A percentile compares a stretch with the other conserved stretches of the same genome.
Conservation (phyloP, 2,113 vertebrate species). For the Etheostoma cragini region DNA sequence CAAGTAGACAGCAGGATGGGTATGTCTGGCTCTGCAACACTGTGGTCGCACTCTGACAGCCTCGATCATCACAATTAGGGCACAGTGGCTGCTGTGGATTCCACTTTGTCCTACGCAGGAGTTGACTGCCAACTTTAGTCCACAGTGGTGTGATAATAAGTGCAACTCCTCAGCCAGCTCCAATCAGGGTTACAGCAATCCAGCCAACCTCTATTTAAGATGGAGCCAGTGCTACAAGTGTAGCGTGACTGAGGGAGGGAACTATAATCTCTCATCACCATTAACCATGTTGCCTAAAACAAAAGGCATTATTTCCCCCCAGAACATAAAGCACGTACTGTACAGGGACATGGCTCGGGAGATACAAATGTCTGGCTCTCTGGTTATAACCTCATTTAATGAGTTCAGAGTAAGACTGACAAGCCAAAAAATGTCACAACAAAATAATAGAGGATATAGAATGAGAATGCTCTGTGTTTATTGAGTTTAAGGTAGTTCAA, state of each 20-base stretch:
- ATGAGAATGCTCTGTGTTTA: neutral
- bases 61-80: conserved; percentile 55
- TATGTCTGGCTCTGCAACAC: conserved; percentile 20
- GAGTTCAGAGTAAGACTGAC: conserved; percentile 26
- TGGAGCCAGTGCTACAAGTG: conserved; percentile 40
- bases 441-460: conserved; percentile 21
- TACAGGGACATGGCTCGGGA: neutral
- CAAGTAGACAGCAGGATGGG: conserved; percentile 48
- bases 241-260: conserved; percentile 13
- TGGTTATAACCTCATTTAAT: conserved; percentile 23
- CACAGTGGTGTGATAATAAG: conserved; percentile 40
- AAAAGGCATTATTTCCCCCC: conserved; percentile 25
- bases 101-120: conserved; percentile 44
- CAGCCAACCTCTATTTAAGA: conserved; percentile 47
- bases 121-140: conserved; percentile 44
- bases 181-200: conserved; percentile 39
- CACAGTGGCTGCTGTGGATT: conserved; percentile 28
- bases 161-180: conserved; percentile 28
- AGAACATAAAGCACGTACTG: conserved; percentile 18
- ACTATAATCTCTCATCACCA: conserved; percentile 40
- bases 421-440: neutral
- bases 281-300: conserved; percentile 32
- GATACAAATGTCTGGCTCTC: conserved; percentile 32
- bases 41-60: conserved; percentile 39
- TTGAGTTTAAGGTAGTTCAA: conserved; percentile 8